Conservation (phyloP, 2,888 invertebrate genomes). For the Terebella lapidaria region DNA sequence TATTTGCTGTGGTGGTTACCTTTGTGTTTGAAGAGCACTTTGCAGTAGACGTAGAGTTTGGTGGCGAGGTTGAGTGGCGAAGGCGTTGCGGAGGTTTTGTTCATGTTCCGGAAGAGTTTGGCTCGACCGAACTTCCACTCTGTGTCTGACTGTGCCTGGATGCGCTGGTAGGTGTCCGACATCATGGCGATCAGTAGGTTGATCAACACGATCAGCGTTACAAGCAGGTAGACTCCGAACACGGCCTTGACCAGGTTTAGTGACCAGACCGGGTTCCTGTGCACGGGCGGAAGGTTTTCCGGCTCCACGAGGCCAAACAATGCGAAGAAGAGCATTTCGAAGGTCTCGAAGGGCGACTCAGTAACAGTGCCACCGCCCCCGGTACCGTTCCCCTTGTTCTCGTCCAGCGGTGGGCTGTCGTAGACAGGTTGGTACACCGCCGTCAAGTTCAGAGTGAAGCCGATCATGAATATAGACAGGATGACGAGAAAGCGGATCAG, state of each 20-base stretch:
- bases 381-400: conserved; percentile 27
- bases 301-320: conserved; percentile 86
- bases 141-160: conserved; percentile 98
- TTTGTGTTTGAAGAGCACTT: conserved; percentile 41
- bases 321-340: conserved; percentile 97
- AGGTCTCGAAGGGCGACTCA: conserved; percentile 64
- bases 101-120: conserved; percentile 97
- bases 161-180: conserved; percentile 99
- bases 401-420: conserved; percentile 63
- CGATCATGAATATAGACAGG: conserved; percentile 93
- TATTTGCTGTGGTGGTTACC: no score
- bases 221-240: conserved; percentile 96
- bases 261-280: conserved; percentile 55
- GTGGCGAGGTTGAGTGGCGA: conserved; percentile 96
- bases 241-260: conserved; percentile 59
- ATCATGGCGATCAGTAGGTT: conserved; percentile 99
- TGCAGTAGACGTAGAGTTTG: conserved; percentile 55
- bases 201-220: conserved; percentile 95
- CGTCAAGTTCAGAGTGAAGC: conserved; percentile 76
- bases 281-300: conserved; percentile 58
- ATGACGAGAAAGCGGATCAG: conserved; percentile 92
- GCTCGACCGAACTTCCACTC: conserved; percentile 99
- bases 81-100: conserved; percentile 92
- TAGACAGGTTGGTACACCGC: conserved; percentile 79
- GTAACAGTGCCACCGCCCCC: conserved; percentile 29